Evolutionary conservation across 2,888 invertebrate genomes (phyloP), one percentile per base, ranked within the genome.

Genomic region (Gymnocheta viridis): DNA sequence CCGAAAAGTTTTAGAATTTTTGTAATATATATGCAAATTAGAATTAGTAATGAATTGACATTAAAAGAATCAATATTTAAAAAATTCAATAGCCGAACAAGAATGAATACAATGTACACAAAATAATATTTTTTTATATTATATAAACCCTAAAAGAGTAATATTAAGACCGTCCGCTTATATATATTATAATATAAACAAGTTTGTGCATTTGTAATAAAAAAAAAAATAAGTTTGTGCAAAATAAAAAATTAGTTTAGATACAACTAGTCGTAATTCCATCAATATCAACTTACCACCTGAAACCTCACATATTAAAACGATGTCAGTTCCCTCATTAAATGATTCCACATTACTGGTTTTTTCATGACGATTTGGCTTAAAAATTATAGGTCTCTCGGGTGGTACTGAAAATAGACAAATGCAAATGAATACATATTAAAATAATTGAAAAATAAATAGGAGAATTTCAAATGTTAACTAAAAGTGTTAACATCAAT

Each of bases 241-340:
- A 54, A 51, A 35, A 51, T 47, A 17, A 47, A 44, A 44, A 77
- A 29, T 27, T 19, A 41, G 67, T 62, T 69, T 22, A 17, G 17
- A 38, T 35, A 62, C 35, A 72, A 67, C 7, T 41, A n/a, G n/a
- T n/a, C n/a, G n/a, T n/a, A 78, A 60, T 70, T 49, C 44, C 60
- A 60, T 41, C 51, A 64, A 54, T 64, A 49, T 70, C 51, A 67
- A 91, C 93, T 93, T 93, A 95, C 97, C 97, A 92, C 96, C 96
- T 87, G 94, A 94, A 12, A 96, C 96, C 93, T 96, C 96, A 90
- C 97, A 97, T 89, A 96, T 94, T 86, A 97, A 94, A 88, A 95
- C 94, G 67, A 97, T 95, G 89, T 96, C 95, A 85, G 95, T 95
- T 41, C 97, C 97, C 92, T 97, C 97, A 91, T 96, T 97, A 92